Evolutionary conservation across 2,888 invertebrate genomes (phyloP), one percentile per base, ranked within the genome.

Genomic region (Frankliniella fusca): DNA sequence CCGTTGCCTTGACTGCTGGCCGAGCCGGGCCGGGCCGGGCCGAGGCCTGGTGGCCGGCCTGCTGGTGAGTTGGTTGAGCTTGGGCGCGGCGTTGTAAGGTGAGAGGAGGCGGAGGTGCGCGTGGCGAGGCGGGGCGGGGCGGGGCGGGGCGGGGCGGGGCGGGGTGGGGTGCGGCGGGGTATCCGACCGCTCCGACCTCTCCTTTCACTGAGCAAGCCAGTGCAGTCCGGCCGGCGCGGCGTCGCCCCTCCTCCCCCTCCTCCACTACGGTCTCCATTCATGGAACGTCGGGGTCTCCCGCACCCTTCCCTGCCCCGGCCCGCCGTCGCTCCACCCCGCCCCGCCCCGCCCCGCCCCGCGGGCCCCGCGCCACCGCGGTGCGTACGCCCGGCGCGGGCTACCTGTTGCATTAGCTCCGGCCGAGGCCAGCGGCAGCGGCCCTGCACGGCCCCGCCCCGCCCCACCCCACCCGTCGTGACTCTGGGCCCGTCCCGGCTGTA

Each of bases 131-230:
- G 70, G n/a, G 70, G 70, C 9, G 70, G 27, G 70, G 70, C n/a
- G 8, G 23, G 3, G 38, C 38, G 38, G 38, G 38, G 38, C 38
- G 38, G 2, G 38, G 23, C 23, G 70, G n/a, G 70, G 70, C 9
- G 70, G 27, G 70, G 70, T 23, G 8, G 23, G 70, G 70, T 23
- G 70, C 70, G 70, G 23, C 61, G 20, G 61, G 61, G 38, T n/a
- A n/a, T n/a, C 70, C 70, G 23, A 23, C 70, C 70, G n/a, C 23
- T 54, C 70, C 70, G n/a, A n/a, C 61, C 18, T 76, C 70, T 76
- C 70, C 70, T 76, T 76, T 76, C 70, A 76, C 70, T 76, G 70
- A 27, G 70, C 70, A 76, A 76, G 70, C 70, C 23, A 27, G 70
- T 27, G 70, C 70, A 23, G n/a, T 1, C 61, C 61, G 11, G 38